These are phyloP conservation scores for Benthosema pterotum DNA, from an alignment of 2,797 vertebrate genomes.

Conservation along the genomic window DNA sequence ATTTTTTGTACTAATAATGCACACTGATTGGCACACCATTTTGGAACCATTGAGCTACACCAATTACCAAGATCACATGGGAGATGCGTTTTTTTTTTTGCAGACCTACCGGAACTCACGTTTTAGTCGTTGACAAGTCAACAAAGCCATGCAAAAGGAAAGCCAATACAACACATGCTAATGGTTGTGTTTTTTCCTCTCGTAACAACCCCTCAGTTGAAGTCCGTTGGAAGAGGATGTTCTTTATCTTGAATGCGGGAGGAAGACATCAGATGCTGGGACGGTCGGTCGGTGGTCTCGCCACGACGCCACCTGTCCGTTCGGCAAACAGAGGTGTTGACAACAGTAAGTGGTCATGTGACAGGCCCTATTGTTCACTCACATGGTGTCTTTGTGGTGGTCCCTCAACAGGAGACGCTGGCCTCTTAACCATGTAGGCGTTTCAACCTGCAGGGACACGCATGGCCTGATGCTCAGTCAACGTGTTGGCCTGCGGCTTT, in stretches of 20 bases:
- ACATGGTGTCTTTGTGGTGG: conserved; percentile 57
- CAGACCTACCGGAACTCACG: conserved; percentile 41
- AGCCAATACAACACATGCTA: conserved; percentile 27
- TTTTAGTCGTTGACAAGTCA: conserved; percentile 31
- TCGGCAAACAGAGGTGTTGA: conserved; percentile 53
- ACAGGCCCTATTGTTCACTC: conserved; percentile 65
- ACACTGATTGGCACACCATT: too few relatives aligned
- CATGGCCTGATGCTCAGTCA: conserved; percentile 28
- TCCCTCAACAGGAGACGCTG: conserved; percentile 57
- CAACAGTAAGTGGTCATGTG: conserved; percentile 51
- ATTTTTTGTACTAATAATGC: too few relatives aligned
- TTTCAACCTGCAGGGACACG: conserved; percentile 46
- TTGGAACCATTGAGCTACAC: conserved; percentile 31
- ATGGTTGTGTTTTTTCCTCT: conserved; percentile 45
- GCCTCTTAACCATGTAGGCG: conserved; percentile 32
- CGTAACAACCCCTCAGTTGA: conserved; percentile 38
- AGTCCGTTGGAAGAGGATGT: conserved; percentile 48
- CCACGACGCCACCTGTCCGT: conserved; percentile 54
- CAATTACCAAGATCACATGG: conserved; percentile 16
- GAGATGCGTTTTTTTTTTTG: conserved; percentile 38
- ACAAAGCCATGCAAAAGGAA: conserved; percentile 42
- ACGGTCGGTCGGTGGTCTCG: conserved; percentile 18
- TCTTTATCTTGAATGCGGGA: conserved; percentile 28
- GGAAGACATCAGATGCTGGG: conserved; percentile 39
- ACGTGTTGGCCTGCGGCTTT: conserved; percentile 20